Evolutionary conservation across 2,888 invertebrate genomes (phyloP).

Genomic region (Marasmarcha lunaedactyla): DNA sequence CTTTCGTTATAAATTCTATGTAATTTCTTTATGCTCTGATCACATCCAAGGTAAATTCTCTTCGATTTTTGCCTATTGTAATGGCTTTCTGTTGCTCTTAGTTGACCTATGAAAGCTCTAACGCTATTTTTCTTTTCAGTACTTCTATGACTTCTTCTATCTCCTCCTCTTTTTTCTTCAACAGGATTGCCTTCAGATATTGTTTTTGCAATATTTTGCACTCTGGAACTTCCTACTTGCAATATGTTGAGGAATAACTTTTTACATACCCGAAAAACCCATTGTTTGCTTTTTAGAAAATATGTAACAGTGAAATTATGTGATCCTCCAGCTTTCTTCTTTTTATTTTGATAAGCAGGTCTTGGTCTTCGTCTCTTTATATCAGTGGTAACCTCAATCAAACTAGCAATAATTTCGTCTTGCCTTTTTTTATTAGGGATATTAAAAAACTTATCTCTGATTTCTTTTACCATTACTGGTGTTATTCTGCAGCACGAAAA

Average conservation of each 20-base stretch:
- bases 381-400: not conserved
- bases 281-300: not conserved
- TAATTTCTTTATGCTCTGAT: slow-evolving; percentile 1
- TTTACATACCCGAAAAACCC: not conserved
- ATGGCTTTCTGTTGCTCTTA: not conserved
- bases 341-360: not conserved
- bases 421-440: not conserved
- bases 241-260: slow-evolving; percentile 1
- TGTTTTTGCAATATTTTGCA: slow-evolving; percentile 1
- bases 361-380: slow-evolving; percentile 1
- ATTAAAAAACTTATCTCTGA: not conserved
- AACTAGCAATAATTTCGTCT: not conserved
- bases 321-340: not conserved
- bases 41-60: not conserved
- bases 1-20: not conserved
- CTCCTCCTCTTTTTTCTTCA: not conserved
- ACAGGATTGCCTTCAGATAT: not conserved
- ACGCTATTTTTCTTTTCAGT: not conserved
- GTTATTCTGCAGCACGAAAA: not conserved
- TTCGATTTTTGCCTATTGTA: not conserved
- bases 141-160: not conserved
- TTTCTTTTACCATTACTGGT: not conserved
- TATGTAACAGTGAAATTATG: not conserved
- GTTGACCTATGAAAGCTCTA: not conserved
- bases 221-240: not conserved